phyloP scores from a whole-genome alignment of 1,140 invertebrate genomes.

The Tenebrio molitor region DNA sequence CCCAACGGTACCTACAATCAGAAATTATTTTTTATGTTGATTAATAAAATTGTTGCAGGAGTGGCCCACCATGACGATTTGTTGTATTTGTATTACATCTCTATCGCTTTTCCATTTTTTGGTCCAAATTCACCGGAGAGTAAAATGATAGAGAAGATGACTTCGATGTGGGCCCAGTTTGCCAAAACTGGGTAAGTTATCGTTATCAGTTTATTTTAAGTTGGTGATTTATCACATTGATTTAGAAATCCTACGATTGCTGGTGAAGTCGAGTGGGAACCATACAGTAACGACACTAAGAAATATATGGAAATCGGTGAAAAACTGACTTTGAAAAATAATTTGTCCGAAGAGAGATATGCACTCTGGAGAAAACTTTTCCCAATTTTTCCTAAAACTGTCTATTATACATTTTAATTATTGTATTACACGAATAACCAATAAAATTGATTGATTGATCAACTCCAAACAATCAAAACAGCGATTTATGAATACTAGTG shows the following conservation, averaged over 20 bases:
- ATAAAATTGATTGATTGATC: too few relatives aligned
- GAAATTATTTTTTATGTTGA: too few relatives aligned
- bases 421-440: too few relatives aligned
- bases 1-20: too few relatives aligned
- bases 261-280: not conserved
- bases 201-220: not conserved
- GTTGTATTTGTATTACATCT: constrained; percentile 66
- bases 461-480: too few relatives aligned
- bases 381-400: not conserved
- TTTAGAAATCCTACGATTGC: too few relatives aligned
- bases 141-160: constrained; percentile 63
- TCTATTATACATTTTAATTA: too few relatives aligned
- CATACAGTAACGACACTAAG: constrained; percentile 50
- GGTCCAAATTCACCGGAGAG: constrained; percentile 60
- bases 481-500: too few relatives aligned
- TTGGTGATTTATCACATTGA: too few relatives aligned
- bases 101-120: constrained; percentile 52
- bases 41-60: too few relatives aligned
- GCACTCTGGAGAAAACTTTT: not conserved
- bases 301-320: constrained; percentile 69
- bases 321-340: constrained; percentile 53
- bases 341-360: constrained; percentile 17
- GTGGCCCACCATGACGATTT: constrained; percentile 67
- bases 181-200: constrained; percentile 57
- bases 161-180: constrained; percentile 65